A percentile compares a stretch with the other conserved stretches of the same genome.
These are phyloP conservation scores for Manduca sexta DNA, from an alignment of 1,140 invertebrate genomes.

Conservation along the genomic window DNA sequence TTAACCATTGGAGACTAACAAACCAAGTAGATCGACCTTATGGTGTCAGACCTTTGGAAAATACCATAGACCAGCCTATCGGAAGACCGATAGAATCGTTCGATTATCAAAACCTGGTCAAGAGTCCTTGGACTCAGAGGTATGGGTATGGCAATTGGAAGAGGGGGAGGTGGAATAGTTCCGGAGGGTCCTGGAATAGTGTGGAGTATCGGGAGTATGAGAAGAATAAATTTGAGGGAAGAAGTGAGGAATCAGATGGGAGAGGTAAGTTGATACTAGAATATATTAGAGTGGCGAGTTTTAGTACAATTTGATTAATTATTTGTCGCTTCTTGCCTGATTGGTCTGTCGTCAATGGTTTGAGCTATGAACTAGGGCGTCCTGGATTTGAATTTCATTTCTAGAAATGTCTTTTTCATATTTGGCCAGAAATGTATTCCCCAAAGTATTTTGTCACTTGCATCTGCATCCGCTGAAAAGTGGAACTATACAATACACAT, in stretches of 20 bases:
- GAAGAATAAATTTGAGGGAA: conserved; percentile 17
- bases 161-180: conserved; percentile 41
- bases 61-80: conserved; percentile 15
- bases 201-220: conserved; percentile 30
- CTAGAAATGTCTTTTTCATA: no score
- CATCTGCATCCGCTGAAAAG: no score
- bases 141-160: conserved; percentile 49
- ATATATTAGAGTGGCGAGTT: no score
- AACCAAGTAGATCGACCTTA: conserved; percentile 22
- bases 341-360: no score
- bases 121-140: conserved; percentile 12
- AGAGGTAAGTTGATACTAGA: no score
- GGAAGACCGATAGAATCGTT: conserved; percentile 18
- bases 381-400: no score
- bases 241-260: conserved; percentile 32
- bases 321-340: no score
- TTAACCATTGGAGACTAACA: conserved; percentile 46
- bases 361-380: no score
- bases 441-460: no score
- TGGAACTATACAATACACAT: no score
- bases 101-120: conserved; percentile 46
- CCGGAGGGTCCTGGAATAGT: conserved; percentile 27
- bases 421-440: no score
- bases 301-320: no score
- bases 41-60: conserved; percentile 31